A percentile compares a stretch with the other conserved stretches of the same genome.
phyloP scores from a whole-genome alignment of 2,797 vertebrate genomes.

The Amphiprion clarkii region DNA sequence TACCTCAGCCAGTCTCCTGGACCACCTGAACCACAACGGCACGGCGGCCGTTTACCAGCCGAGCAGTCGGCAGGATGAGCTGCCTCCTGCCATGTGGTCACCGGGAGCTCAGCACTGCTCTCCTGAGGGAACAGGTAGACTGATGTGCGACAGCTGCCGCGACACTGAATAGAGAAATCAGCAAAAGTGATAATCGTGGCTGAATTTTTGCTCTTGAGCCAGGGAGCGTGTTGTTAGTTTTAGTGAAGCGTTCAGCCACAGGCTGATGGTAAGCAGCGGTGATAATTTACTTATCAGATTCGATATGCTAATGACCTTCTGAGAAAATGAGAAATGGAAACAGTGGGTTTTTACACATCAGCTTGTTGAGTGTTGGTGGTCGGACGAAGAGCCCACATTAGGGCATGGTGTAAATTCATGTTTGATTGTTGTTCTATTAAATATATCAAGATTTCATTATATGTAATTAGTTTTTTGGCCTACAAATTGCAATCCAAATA shows the following conservation, averaged over 20 bases:
- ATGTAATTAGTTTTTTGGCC: neutral
- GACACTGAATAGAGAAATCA: neutral
- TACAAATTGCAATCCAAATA: neutral
- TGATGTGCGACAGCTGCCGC: neutral
- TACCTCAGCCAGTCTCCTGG: conserved; percentile 63
- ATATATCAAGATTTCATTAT: neutral
- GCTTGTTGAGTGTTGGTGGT: neutral
- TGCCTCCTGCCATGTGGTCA: conserved; percentile 82
- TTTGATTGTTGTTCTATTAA: neutral
- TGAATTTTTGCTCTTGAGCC: neutral
- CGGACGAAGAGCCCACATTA: neutral
- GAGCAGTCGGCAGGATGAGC: conserved; percentile 67
- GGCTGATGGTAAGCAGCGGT: neutral
- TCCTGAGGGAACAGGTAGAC: conserved; percentile 78
- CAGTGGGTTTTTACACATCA: neutral
- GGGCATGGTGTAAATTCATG: neutral
- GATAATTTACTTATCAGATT: conserved; percentile 27
- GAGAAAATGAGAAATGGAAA: conserved; percentile 26
- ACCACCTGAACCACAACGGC: conserved; percentile 77
- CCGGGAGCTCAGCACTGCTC: conserved; percentile 78
- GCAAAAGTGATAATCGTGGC: neutral
- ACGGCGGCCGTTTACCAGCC: conserved; percentile 50
- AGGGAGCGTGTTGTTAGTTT: neutral
- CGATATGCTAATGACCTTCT: conserved; percentile 15
- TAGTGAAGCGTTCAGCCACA: neutral